Conservation (phyloP, 30 jellyfish, hydroid and myxozoan species). For the Pelagia noctiluca region DNA sequence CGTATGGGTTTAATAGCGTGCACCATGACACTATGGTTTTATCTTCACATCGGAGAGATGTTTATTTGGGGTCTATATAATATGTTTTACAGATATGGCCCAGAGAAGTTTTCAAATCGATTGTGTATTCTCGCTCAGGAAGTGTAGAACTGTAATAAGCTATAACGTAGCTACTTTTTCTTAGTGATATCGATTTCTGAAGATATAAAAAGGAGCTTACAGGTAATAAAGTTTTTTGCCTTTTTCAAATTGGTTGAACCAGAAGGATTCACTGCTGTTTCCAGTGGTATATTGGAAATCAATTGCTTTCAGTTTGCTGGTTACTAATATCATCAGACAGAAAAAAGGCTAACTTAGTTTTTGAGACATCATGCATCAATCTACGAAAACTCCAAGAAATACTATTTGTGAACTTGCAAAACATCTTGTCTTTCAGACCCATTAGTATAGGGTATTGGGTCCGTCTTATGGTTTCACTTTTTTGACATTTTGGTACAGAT, state of each 20-base stretch:
- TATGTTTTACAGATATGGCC: neutral
- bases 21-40: no score
- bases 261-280: neutral
- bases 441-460: no score
- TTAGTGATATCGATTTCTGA: slow-evolving; percentile 17
- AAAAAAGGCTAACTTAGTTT: no score
- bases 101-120: no score
- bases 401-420: no score
- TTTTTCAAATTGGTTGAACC: neutral
- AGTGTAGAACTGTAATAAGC: neutral
- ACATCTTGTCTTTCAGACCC: no score
- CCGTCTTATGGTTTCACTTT: no score
- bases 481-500: no score
- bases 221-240: slow-evolving; percentile 3
- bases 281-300: neutral
- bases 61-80: neutral
- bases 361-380: no score
- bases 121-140: neutral
- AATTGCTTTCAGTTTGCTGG: neutral
- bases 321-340: neutral
- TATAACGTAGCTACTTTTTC: neutral
- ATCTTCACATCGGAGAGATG: no score
- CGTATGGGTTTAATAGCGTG: no score
- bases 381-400: no score
- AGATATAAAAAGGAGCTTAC: slow-evolving; percentile 6